These are phyloP conservation scores for Kradibia gibbosae DNA, from an alignment of 1,140 invertebrate species.

Conservation along the genomic window DNA sequence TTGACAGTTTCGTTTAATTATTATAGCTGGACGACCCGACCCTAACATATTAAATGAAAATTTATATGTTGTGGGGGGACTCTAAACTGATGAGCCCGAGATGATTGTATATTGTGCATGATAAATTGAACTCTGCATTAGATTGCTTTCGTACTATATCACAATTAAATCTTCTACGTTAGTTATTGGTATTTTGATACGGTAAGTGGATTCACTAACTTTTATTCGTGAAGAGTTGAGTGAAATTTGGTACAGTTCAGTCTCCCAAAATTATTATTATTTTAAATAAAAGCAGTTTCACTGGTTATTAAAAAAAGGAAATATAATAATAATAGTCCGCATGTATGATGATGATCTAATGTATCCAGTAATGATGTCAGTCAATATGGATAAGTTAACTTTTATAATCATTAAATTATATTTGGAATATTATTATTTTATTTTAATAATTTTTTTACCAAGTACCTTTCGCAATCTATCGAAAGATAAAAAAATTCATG, in stretches of 20 bases:
- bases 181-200: slow-evolving; percentile 19
- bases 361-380: too few relatives aligned
- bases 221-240: neutral
- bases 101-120: neutral
- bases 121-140: slow-evolving; percentile 13
- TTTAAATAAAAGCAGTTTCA: neutral
- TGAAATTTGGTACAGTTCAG: neutral
- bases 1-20: neutral
- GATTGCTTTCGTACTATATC: slow-evolving; percentile 17
- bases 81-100: slow-evolving; percentile 9
- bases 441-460: too few relatives aligned
- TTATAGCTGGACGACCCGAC: neutral
- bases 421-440: too few relatives aligned
- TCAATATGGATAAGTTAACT: too few relatives aligned
- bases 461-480: neutral
- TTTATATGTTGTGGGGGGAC: neutral
- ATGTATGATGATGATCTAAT: too few relatives aligned
- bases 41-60: slow-evolving; percentile 1
- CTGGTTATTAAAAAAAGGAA: too few relatives aligned
- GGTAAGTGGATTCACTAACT: neutral
- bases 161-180: slow-evolving; percentile 16
- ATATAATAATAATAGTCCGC: too few relatives aligned
- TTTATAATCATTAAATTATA: too few relatives aligned
- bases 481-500: too few relatives aligned
- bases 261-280: neutral